phyloP scores from a whole-genome alignment of 1,140 invertebrate genomes.

The Chymomyza costata region DNA sequence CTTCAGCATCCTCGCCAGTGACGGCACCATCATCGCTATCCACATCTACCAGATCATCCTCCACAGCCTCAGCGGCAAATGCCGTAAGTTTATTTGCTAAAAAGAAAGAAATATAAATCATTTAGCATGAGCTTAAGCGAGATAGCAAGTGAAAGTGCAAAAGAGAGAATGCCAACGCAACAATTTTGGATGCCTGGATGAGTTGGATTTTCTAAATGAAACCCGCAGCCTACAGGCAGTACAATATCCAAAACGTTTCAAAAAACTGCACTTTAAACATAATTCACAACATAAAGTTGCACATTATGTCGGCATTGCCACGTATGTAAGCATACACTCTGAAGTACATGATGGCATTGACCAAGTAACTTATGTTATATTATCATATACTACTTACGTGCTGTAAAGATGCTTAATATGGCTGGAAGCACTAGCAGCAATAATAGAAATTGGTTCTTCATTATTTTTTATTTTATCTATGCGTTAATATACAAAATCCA shows the following conservation, averaged over 20 bases:
- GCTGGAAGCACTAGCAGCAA: constrained; percentile 78
- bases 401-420: constrained; percentile 77
- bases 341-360: too few relatives aligned
- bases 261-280: not conserved
- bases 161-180: constrained; percentile 52
- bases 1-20: constrained; percentile 80
- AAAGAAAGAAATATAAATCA: constrained; percentile 12
- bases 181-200: too few relatives aligned
- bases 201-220: too few relatives aligned
- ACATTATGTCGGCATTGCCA: too few relatives aligned
- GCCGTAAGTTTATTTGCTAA: constrained; percentile 79
- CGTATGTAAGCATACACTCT: too few relatives aligned
- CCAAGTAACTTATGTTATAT: too few relatives aligned
- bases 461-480: constrained; percentile 67
- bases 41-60: constrained; percentile 85
- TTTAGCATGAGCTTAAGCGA: too few relatives aligned
- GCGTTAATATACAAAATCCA: constrained; percentile 18
- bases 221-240: too few relatives aligned
- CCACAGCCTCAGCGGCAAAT: constrained; percentile 85
- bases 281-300: not conserved
- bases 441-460: constrained; percentile 79
- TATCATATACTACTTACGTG: constrained; percentile 77
- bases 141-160: constrained; percentile 29
- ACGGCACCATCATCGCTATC: constrained; percentile 82
- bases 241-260: too few relatives aligned